Percentiles rank a stretch among this genome's conserved stretches.
Conservation (phyloP, 1,140 invertebrate species). For the Drosophila hydei region DNA sequence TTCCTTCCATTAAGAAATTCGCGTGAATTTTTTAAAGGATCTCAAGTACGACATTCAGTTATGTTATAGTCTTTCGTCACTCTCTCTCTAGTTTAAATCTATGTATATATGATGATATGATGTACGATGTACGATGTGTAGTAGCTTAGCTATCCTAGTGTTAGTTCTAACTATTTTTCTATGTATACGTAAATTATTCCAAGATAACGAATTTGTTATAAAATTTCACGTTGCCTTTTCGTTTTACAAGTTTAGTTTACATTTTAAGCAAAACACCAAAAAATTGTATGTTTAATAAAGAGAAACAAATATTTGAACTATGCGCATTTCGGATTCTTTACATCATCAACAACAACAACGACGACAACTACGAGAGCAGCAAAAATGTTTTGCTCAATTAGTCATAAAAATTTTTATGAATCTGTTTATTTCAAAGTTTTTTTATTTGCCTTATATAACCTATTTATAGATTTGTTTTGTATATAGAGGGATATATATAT, state of each 20-base stretch:
- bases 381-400: conserved; percentile 64
- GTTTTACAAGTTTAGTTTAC: conserved; percentile 45
- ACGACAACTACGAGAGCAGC: conserved; percentile 15
- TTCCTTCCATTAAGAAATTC: conserved; percentile 45
- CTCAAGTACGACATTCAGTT: conserved; percentile 77
- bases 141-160: conserved; percentile 57
- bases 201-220: conserved; percentile 51
- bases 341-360: conserved; percentile 32
- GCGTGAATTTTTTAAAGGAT: conserved; percentile 74
- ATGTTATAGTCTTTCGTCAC: conserved; percentile 58
- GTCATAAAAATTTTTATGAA: conserved; percentile 78
- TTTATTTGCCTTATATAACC: conserved; percentile 1
- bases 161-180: conserved; percentile 44
- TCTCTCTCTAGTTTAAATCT: conserved; percentile 39
- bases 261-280: conserved; percentile 42
- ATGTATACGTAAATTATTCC: conserved; percentile 63
- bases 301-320: conserved; percentile 70
- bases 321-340: conserved; percentile 46
- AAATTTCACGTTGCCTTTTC: conserved; percentile 54
- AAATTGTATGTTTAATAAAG: conserved; percentile 65
- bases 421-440: conserved; percentile 70
- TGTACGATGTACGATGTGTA: conserved; percentile 5
- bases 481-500: neutral
- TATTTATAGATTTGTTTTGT: conserved; percentile 40
- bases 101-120: conserved; percentile 38